Evolutionary conservation across 2,113 vertebrate genomes (phyloP).

Genomic region (Odontophorus gujanensis): DNA sequence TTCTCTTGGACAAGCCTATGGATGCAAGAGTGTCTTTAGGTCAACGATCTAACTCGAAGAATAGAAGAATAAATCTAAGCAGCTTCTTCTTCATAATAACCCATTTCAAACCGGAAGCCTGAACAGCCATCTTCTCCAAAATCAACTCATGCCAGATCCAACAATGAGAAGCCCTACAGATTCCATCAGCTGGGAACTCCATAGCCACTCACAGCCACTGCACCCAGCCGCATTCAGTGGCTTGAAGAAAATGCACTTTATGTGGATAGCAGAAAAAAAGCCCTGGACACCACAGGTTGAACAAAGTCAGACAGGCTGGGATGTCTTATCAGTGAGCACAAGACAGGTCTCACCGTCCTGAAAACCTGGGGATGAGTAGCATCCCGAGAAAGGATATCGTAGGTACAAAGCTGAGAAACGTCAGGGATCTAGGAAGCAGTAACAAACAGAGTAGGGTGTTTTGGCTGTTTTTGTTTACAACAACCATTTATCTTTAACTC

Average conservation of each 20-base stretch:
- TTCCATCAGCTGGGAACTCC: neutral
- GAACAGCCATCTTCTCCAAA: neutral
- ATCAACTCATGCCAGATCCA: neutral
- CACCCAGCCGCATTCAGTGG: neutral
- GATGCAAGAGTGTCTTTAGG: neutral
- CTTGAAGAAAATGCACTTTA: neutral
- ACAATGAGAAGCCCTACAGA: neutral
- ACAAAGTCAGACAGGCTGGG: neutral
- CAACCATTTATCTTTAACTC: neutral
- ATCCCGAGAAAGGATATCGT: neutral
- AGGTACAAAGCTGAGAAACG: neutral
- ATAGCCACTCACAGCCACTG: neutral
- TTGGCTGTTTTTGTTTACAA: neutral
- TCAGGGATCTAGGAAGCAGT: neutral
- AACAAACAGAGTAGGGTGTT: neutral
- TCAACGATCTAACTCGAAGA: neutral
- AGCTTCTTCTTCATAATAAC: neutral
- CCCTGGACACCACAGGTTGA: neutral
- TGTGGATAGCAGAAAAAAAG: neutral
- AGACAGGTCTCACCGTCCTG: neutral
- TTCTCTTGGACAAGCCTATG: constrained; percentile 13
- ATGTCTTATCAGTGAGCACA: neutral
- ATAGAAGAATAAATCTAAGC: neutral
- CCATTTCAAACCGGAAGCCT: neutral
- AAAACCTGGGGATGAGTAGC: neutral